Conservation (phyloP, 92 coral and sea anemone genomes). For the Epizoanthus rinbou region DNA sequence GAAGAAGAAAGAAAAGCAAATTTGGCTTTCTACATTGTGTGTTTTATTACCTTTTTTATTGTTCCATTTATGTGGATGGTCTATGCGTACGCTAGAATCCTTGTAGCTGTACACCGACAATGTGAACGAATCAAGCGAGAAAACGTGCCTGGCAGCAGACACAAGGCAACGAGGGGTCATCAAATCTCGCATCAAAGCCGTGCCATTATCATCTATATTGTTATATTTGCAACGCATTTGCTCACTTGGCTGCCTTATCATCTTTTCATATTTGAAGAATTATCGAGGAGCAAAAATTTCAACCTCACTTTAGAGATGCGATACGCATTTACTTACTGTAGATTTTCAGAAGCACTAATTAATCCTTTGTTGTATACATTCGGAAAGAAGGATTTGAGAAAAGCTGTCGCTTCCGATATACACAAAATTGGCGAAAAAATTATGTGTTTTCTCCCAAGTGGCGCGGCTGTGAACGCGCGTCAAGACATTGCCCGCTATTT, state of each 20-base stretch:
- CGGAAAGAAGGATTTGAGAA: constrained; percentile 32
- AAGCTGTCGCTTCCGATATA: constrained; percentile 20
- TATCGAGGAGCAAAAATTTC: not conserved
- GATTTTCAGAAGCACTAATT: constrained; percentile 22
- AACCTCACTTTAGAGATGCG: not conserved
- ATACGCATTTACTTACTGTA: not conserved
- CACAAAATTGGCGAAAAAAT: not conserved
- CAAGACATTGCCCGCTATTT: not conserved
- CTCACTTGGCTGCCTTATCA: constrained; percentile 25
- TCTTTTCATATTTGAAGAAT: not conserved
- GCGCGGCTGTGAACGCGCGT: not conserved
- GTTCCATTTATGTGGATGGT: constrained; percentile 18
- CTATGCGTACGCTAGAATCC: constrained; percentile 16
- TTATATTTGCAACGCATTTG: constrained; percentile 5
- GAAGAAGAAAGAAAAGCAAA: not conserved
- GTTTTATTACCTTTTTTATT: not conserved
- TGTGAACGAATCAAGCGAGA: constrained; percentile 14
- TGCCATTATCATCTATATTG: not conserved
- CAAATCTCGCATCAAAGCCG: not conserved
- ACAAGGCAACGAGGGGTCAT: not conserved
- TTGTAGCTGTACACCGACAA: not conserved
- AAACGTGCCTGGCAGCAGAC: not conserved
- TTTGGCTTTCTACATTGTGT: not conserved
- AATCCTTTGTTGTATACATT: constrained; percentile 34
- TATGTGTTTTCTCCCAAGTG: not conserved